A percentile compares a stretch with the other conserved stretches of the same genome.
phyloP scores from a whole-genome alignment of 2,888 invertebrate genomes.

The Molorchus minor region DNA sequence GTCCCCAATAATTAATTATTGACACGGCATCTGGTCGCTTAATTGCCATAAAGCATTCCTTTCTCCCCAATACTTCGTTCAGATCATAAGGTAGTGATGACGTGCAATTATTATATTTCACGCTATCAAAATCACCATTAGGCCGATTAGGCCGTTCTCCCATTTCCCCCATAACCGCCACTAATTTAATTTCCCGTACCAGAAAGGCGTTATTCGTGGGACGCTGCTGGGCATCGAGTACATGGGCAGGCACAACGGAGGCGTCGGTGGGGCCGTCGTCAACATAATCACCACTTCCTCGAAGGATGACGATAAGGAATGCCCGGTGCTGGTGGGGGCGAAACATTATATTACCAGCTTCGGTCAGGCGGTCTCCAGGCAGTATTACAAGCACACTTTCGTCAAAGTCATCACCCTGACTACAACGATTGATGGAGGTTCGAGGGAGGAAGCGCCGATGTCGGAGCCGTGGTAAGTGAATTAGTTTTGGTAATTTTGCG shows the following conservation, averaged over 20 bases:
- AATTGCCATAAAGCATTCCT: too few relatives aligned
- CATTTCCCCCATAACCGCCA: background rate
- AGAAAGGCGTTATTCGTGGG: slow-evolving; percentile 60
- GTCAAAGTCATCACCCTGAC: slow-evolving; percentile 56
- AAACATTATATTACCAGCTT: slow-evolving; percentile 66
- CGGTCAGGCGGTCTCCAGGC: slow-evolving; percentile 59
- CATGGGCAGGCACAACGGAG: slow-evolving; percentile 68
- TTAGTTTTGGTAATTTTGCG: too few relatives aligned
- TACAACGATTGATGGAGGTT: slow-evolving; percentile 43
- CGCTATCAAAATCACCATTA: too few relatives aligned
- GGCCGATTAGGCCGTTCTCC: slow-evolving; percentile 31
- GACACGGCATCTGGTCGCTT: too few relatives aligned
- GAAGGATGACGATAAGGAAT: slow-evolving; percentile 62
- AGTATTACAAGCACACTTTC: slow-evolving; percentile 36
- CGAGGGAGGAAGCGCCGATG: slow-evolving; percentile 29
- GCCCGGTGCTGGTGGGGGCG: slow-evolving; percentile 68
- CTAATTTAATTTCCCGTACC: slow-evolving; percentile 21
- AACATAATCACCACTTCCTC: slow-evolving; percentile 68
- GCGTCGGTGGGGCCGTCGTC: slow-evolving; percentile 70
- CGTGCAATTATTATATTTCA: too few relatives aligned
- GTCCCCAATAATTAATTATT: too few relatives aligned
- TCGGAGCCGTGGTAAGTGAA: background rate
- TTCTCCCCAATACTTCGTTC: too few relatives aligned
- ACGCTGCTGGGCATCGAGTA: slow-evolving; percentile 61
- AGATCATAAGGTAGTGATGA: too few relatives aligned